These are phyloP conservation scores for Eremophila alpestris DNA, from an alignment of 2,797 vertebrate species.

Conservation along the genomic window DNA sequence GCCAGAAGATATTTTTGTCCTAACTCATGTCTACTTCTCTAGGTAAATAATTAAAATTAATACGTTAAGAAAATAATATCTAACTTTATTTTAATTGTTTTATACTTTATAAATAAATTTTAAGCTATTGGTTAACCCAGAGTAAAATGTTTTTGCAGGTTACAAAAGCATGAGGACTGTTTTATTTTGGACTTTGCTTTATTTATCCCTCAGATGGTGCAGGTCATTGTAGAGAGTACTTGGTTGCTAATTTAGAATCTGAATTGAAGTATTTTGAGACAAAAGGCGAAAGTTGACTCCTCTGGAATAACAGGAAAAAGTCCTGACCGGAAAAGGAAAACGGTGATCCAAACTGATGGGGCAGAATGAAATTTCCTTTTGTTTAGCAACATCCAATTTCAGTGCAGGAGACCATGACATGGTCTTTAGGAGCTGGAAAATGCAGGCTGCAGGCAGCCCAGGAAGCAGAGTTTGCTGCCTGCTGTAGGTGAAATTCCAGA, in stretches of 20 bases:
- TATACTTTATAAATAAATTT: neutral
- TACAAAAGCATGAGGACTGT: neutral
- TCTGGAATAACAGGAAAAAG: neutral
- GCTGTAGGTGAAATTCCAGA: neutral
- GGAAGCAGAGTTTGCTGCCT: neutral
- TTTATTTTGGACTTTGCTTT: neutral
- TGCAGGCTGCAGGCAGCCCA: neutral
- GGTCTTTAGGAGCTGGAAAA: neutral
- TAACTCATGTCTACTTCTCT: neutral
- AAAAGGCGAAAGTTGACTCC: neutral
- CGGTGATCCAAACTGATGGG: neutral
- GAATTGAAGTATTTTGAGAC: neutral
- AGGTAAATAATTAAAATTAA: neutral
- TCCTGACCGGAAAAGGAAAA: neutral
- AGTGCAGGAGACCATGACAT: neutral
- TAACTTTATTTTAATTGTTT: neutral
- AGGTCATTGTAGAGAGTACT: neutral
- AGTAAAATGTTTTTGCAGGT: neutral
- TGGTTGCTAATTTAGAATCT: neutral
- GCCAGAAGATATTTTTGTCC: neutral
- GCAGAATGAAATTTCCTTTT: conserved; percentile 27
- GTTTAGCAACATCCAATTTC: neutral
- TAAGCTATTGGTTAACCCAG: neutral
- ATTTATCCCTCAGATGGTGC: neutral
- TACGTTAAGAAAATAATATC: neutral